Evolutionary conservation across 1,140 invertebrate species (phyloP), one percentile per base, ranked within the genome.

Genomic region (Lordiphosa collinella): DNA sequence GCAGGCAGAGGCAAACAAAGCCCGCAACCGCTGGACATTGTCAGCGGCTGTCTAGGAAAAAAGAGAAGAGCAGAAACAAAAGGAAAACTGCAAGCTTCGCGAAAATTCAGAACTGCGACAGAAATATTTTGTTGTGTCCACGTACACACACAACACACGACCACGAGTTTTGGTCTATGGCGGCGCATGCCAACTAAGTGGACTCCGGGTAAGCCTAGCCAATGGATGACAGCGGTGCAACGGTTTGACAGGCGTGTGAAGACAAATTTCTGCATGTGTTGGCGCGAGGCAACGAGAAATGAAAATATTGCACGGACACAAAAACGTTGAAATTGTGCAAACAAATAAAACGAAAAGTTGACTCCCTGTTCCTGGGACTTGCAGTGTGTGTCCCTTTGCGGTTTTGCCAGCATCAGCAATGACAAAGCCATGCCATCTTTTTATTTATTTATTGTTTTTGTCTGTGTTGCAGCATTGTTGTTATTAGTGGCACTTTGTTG

Each of bases 401-500:
- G 76, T 82, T 84, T 76, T 82, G 67, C 78, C 56, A 65, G 76
- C 76, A 82, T 82, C 67, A 70, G 76, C 71, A 75, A 63, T 69
- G 64, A 69, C 71, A 75, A 75, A 69, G 59, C 71, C 55, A 75
- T 57, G 71, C 76, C 76, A 80, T 80, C 76, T 80, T 82, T 80
- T 80, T 80, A 82, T 80, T 80, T 80, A 82, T 80, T 80, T 82
- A 80, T 80, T 82, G 76, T 80, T 80, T 80, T 80, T 80, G 75
- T 80, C 75, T 80, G 75, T 75, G 76, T 64, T 82, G 70, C 75
- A 71, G 76, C 76, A 80, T 80, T 80, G 76, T 66, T 80, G 75
- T 75, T 80, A 75, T 80, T 80, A 80, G 75, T 80, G 66, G 76
- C 38, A 43, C 54, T 64, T 51, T 57, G 44, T 68, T 63, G 25